Evolutionary conservation across 2,113 vertebrate genomes (phyloP).

Genomic region (Gambusia affinis): DNA sequence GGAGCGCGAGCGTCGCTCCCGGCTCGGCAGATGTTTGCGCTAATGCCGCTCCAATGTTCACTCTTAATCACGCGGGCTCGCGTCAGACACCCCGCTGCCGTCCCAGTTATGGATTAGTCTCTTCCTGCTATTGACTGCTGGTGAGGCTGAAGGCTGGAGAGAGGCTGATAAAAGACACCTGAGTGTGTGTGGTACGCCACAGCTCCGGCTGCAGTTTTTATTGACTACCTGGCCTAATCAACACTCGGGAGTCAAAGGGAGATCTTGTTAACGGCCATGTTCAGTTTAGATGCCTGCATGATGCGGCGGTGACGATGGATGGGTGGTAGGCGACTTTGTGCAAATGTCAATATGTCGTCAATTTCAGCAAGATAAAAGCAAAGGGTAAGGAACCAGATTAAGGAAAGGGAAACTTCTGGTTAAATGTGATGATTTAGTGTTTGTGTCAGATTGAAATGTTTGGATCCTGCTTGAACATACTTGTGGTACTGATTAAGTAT

Average conservation of each 20-base stretch:
- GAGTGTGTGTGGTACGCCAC: slow-evolving; percentile 45
- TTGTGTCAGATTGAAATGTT: background rate
- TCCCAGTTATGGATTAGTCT: slow-evolving; percentile 71
- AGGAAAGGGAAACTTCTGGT: slow-evolving; percentile 2
- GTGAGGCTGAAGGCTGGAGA: slow-evolving; percentile 53
- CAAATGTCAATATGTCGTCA: slow-evolving; percentile 37
- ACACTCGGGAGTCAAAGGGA: slow-evolving; percentile 36
- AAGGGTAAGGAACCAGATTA: background rate
- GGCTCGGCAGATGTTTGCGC: slow-evolving; percentile 59
- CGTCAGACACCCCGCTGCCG: slow-evolving; percentile 56
- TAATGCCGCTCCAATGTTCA: slow-evolving; percentile 51
- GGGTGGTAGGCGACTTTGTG: slow-evolving; percentile 12
- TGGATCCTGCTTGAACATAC: background rate
- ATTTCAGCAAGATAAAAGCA: slow-evolving; percentile 25
- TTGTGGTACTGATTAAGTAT: too few relatives aligned
- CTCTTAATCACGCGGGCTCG: slow-evolving; percentile 59
- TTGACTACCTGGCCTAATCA: slow-evolving; percentile 69
- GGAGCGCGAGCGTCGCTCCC: slow-evolving; percentile 37
- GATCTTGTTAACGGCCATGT: slow-evolving; percentile 66
- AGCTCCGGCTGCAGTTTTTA: slow-evolving; percentile 50
- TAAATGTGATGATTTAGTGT: too few relatives aligned
- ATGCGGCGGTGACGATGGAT: slow-evolving; percentile 23
- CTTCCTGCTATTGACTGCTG: slow-evolving; percentile 67
- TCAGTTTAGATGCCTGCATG: slow-evolving; percentile 44
- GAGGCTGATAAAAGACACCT: slow-evolving; percentile 68